A percentile compares a stretch with the other conserved stretches of the same genome.
Evolutionary conservation across 2,113 vertebrate genomes (phyloP).

Genomic region (Plotosus lineatus): DNA sequence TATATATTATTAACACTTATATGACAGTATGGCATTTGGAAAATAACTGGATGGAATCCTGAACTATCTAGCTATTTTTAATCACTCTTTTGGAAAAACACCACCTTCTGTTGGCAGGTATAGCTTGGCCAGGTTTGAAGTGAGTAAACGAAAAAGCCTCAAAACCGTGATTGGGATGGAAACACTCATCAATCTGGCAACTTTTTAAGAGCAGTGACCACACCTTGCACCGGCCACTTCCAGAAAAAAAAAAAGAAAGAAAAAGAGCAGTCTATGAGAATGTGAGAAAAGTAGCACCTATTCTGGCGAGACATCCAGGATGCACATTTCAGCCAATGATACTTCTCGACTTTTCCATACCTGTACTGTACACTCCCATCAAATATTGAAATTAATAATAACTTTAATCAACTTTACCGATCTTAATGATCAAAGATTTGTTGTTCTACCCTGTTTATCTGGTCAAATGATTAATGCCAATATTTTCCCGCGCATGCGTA

Average conservation of each 20-base stretch:
- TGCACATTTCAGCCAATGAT: background rate
- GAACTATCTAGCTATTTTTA: constrained; percentile 2
- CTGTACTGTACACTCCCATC: background rate
- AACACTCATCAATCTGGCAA: constrained; percentile 20
- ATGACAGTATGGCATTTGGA: background rate
- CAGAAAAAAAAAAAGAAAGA: background rate
- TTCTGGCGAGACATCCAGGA: background rate
- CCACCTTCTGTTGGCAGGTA: background rate
- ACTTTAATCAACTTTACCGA: background rate
- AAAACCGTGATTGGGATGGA: background rate
- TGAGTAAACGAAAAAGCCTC: background rate
- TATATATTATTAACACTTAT: constrained; percentile 6
- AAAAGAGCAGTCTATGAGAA: constrained; percentile 1
- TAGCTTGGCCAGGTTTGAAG: background rate
- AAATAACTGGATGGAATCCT: constrained; percentile 4
- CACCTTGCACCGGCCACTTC: constrained; percentile 1
- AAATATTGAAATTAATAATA: background rate
- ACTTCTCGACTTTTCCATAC: background rate
- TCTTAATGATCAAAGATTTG: background rate
- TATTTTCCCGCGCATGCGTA: background rate
- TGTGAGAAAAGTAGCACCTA: constrained; percentile 11
- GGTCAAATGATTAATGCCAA: background rate
- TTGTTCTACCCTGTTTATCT: background rate
- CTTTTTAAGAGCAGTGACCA: constrained; percentile 5
- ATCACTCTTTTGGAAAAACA: constrained; percentile 4